Percentiles rank a stretch among this genome's conserved stretches.
These are phyloP conservation scores for Cynopterus brachyotis DNA, from an alignment of 2,113 vertebrate genomes.

Conservation along the genomic window DNA sequence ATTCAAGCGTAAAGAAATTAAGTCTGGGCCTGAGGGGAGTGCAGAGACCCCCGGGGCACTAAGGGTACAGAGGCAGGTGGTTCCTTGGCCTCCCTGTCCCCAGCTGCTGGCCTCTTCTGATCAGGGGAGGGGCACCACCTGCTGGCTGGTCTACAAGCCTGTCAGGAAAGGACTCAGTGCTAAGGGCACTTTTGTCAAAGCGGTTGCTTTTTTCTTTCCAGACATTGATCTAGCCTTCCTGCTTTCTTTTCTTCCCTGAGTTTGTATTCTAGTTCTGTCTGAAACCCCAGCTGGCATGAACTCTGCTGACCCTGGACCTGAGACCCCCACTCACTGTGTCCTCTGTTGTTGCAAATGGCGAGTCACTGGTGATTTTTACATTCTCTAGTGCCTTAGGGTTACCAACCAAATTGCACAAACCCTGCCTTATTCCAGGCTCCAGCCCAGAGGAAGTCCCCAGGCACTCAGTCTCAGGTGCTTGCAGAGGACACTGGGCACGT, in stretches of 20 bases:
- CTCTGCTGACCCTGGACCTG: background rate
- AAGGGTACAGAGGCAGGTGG: background rate
- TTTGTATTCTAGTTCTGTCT: background rate
- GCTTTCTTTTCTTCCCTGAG: background rate
- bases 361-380: background rate
- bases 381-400: background rate
- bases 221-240: background rate
- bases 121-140: conserved; percentile 25
- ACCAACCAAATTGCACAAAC: background rate
- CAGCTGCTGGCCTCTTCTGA: background rate
- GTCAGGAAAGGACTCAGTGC: background rate
- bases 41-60: background rate
- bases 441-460: background rate
- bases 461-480: background rate
- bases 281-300: background rate
- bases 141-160: background rate
- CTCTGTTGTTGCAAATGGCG: background rate
- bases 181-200: background rate
- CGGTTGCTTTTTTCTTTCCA: background rate
- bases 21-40: background rate
- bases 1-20: background rate
- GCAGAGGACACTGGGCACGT: background rate
- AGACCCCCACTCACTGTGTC: background rate
- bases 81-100: background rate
- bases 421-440: background rate